Percentiles rank a stretch among this genome's conserved stretches.
Conservation (phyloP, 2,888 invertebrate species). For the Diaphora mendica region DNA sequence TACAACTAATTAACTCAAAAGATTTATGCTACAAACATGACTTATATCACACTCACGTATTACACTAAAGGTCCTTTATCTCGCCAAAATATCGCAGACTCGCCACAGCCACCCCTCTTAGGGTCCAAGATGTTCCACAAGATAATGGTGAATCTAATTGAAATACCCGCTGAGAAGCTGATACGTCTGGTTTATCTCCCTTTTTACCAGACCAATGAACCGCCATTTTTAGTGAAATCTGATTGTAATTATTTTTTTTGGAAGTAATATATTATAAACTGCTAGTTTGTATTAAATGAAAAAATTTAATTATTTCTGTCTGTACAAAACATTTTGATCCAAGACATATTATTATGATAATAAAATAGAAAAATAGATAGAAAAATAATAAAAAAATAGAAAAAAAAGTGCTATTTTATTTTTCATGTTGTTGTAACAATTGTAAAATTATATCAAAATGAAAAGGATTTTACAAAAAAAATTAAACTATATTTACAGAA, state of each 20-base stretch:
- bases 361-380: too few relatives aligned
- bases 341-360: too few relatives aligned
- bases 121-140: conserved; percentile 53
- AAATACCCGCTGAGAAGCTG: conserved; percentile 54
- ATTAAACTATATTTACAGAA: too few relatives aligned
- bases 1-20: conserved; percentile 4
- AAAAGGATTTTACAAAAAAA: too few relatives aligned
- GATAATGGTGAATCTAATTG: conserved; percentile 69
- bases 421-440: too few relatives aligned
- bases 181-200: conserved; percentile 33
- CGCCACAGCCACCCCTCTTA: conserved; percentile 43
- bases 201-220: conserved; percentile 43
- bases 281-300: too few relatives aligned
- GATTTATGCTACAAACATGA: conserved; percentile 39
- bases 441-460: too few relatives aligned
- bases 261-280: neutral
- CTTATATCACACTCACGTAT: conserved; percentile 34
- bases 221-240: conserved; percentile 15
- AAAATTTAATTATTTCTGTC: too few relatives aligned
- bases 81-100: conserved; percentile 64
- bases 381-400: too few relatives aligned
- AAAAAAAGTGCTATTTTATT: too few relatives aligned
- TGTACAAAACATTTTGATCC: too few relatives aligned
- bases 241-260: conserved; percentile 4
- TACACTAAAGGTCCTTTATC: conserved; percentile 54